These are phyloP conservation scores for Iguana delicatissima DNA, from an alignment of 2,797 vertebrate genomes.

Conservation along the genomic window DNA sequence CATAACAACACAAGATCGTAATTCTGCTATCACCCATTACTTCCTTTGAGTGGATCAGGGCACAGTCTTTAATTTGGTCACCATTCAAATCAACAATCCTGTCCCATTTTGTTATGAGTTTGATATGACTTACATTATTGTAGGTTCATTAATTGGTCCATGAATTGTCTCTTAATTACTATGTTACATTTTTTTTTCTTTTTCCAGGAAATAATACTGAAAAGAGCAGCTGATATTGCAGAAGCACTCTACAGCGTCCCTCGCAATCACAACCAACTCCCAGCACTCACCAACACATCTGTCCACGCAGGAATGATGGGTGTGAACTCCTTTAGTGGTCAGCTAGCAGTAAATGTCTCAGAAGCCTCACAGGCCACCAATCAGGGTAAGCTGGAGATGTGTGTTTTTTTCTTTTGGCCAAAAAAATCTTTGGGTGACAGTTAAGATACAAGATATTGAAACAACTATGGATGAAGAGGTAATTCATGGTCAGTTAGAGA, in stretches of 20 bases:
- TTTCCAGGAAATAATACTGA: slow-evolving; percentile 94
- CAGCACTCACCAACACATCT: slow-evolving; percentile 89
- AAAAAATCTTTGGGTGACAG: rapidly evolving
- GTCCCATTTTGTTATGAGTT: not conserved
- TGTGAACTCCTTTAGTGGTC: slow-evolving; percentile 95
- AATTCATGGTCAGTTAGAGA: not conserved
- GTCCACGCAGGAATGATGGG: slow-evolving; percentile 96
- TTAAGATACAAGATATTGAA: not conserved
- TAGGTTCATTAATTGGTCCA: not conserved
- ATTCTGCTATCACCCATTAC: not conserved
- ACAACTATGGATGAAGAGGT: not conserved
- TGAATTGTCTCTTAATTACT: not conserved
- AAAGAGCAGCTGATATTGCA: slow-evolving; percentile 94
- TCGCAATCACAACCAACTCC: slow-evolving; percentile 95
- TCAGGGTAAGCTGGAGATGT: slow-evolving; percentile 88
- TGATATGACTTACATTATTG: not conserved
- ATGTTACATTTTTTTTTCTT: not conserved
- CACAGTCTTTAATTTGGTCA: not conserved
- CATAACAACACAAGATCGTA: not conserved
- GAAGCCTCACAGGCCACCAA: slow-evolving; percentile 94
- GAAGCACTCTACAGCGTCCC: slow-evolving; percentile 96
- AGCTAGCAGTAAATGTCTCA: slow-evolving; percentile 96
- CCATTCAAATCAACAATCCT: not conserved
- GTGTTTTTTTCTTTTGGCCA: not conserved
- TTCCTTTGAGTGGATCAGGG: not conserved